phyloP scores from a whole-genome alignment of 2,113 vertebrate species.

The Nannospalax galili region DNA sequence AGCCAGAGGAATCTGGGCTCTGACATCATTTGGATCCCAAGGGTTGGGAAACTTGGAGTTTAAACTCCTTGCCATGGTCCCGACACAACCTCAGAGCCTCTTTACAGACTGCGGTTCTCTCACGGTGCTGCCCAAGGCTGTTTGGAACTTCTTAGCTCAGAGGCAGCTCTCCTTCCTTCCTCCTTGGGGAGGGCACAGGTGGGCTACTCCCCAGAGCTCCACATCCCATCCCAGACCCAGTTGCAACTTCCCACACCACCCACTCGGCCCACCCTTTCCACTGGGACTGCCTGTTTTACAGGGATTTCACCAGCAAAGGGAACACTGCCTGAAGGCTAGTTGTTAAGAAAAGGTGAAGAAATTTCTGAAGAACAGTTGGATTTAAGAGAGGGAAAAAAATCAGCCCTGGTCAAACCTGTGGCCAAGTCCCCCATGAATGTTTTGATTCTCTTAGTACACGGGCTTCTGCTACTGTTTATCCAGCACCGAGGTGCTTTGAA shows the following conservation, averaged over 20 bases:
- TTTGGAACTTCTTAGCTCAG: background rate
- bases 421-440: conserved; percentile 67
- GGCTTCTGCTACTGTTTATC: conserved; percentile 80
- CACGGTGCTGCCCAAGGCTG: background rate
- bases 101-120: rapidly evolving
- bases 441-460: conserved; percentile 60
- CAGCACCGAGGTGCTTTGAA: conserved; percentile 79
- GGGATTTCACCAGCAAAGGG: conserved; percentile 56
- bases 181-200: background rate
- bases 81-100: background rate
- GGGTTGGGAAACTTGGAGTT: background rate
- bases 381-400: background rate
- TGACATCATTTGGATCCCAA: background rate
- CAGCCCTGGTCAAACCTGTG: conserved; percentile 30
- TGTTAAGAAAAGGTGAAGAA: conserved; percentile 54
- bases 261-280: background rate
- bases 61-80: background rate
- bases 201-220: rapidly evolving
- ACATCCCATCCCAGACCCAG: background rate
- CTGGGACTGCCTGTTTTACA: background rate
- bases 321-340: background rate
- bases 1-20: background rate
- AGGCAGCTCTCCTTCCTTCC: background rate
- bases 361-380: background rate
- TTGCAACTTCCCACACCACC: background rate